These are phyloP conservation scores for Stigmatopora nigra DNA, from an alignment of 2,113 vertebrate genomes.

Conservation along the genomic window DNA sequence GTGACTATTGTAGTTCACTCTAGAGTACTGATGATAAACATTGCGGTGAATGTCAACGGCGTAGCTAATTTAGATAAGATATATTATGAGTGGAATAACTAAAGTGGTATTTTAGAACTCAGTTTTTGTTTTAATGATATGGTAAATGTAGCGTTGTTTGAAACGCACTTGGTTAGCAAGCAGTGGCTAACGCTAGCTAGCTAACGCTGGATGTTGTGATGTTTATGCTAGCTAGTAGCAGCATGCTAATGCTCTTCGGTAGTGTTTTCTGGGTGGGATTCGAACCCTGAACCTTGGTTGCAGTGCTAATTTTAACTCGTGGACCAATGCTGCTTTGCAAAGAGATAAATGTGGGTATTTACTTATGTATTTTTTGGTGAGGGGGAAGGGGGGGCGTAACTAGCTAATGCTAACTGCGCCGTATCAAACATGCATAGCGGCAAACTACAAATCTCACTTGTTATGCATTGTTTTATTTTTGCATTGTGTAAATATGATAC, in stretches of 20 bases:
- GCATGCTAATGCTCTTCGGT: constrained; percentile 31
- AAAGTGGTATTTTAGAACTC: constrained; percentile 20
- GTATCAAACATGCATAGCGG: not conserved
- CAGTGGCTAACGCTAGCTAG: constrained; percentile 1
- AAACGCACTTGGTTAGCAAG: not conserved
- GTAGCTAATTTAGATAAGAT: constrained; percentile 36
- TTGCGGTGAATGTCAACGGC: constrained; percentile 49
- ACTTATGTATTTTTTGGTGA: not conserved
- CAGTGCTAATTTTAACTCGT: not conserved
- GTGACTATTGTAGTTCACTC: constrained; percentile 19
- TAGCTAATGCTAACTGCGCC: not conserved
- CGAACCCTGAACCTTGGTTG: not conserved
- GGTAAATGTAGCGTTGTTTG: not conserved
- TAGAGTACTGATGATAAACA: constrained; percentile 33
- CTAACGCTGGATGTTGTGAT: constrained; percentile 35
- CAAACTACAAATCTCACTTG: not conserved
- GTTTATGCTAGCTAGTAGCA: constrained; percentile 33
- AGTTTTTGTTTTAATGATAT: not conserved
- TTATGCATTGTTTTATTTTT: not conserved
- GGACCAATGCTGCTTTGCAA: not conserved
- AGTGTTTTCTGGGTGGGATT: constrained; percentile 56
- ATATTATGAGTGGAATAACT: constrained; percentile 25
- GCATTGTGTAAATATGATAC: not conserved
- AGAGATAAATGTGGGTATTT: not conserved
- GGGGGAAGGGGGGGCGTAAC: not conserved